These are phyloP conservation scores for Laticauda laticaudata DNA, from an alignment of 2,113 vertebrate genomes.

Conservation along the genomic window DNA sequence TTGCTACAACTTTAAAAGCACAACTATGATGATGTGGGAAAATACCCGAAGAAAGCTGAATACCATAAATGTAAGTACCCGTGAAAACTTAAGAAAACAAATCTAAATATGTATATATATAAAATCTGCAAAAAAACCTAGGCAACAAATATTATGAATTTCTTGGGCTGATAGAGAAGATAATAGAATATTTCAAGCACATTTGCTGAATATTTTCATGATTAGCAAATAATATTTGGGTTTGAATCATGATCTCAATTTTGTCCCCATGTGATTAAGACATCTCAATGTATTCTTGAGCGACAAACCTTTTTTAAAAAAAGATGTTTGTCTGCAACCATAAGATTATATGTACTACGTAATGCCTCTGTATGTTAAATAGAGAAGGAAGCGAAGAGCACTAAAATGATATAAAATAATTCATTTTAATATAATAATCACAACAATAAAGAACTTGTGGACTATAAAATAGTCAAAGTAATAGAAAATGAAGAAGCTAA, in stretches of 20 bases:
- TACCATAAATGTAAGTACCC: too few relatives aligned
- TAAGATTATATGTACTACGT: background rate
- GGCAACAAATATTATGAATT: background rate
- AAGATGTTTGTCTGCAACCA: background rate
- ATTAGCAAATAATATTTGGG: background rate
- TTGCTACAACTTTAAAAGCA: too few relatives aligned
- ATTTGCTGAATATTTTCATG: background rate
- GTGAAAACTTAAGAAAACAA: background rate
- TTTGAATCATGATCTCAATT: background rate
- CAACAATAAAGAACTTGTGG: background rate
- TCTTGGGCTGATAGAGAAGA: background rate
- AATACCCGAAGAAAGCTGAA: too few relatives aligned
- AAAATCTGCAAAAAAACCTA: background rate
- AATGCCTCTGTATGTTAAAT: background rate
- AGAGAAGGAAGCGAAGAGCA: background rate
- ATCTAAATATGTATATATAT: background rate
- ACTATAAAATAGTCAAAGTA: too few relatives aligned
- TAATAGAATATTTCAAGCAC: background rate
- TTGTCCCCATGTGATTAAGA: background rate
- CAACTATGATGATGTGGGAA: too few relatives aligned
- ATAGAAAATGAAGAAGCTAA: too few relatives aligned
- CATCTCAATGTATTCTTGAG: background rate
- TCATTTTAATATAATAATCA: background rate
- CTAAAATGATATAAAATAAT: background rate
- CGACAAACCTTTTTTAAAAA: background rate